phyloP scores from a whole-genome alignment of 1,140 invertebrate genomes.

The Dinoponera quadriceps region DNA sequence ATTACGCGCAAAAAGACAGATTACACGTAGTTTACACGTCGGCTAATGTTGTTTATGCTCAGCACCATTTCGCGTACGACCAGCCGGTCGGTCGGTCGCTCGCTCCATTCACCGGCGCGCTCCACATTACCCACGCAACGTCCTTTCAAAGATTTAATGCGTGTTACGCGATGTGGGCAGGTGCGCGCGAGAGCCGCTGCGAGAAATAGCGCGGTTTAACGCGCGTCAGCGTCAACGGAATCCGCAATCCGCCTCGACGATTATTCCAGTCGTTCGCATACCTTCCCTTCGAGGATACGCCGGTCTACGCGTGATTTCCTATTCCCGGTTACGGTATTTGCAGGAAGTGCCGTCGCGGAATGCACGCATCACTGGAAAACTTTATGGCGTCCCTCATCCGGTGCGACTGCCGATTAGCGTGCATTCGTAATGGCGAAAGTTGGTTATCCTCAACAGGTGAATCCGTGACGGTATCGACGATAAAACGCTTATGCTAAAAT shows the following conservation, averaged over 20 bases:
- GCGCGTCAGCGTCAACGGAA: constrained; percentile 23
- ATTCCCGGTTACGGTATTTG: constrained; percentile 45
- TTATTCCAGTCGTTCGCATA: constrained; percentile 14
- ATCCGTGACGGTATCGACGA: constrained; percentile 8
- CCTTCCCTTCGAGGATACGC: not conserved
- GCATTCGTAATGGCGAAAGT: constrained; percentile 50
- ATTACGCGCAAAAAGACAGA: constrained; percentile 33
- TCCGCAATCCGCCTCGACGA: constrained; percentile 9
- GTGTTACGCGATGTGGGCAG: constrained; percentile 53
- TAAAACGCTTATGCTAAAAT: constrained; percentile 4
- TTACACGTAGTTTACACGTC: constrained; percentile 39
- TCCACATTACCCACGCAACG: constrained; percentile 68
- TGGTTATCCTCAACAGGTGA: constrained; percentile 21
- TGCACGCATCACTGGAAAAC: constrained; percentile 47
- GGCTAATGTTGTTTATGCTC: constrained; percentile 7
- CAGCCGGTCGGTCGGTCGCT: not conserved
- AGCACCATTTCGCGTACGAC: constrained; percentile 36
- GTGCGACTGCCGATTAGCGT: not conserved
- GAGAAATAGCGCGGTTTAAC: constrained; percentile 18
- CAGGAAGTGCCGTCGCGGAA: constrained; percentile 44
- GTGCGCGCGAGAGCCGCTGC: constrained; percentile 4
- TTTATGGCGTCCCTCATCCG: constrained; percentile 4
- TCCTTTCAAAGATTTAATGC: constrained; percentile 68
- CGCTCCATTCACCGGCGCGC: constrained; percentile 57
- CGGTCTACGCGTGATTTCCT: not conserved